These are phyloP conservation scores for Pachymerium ferrugineum DNA, from an alignment of 2,888 invertebrate species.

Conservation along the genomic window DNA sequence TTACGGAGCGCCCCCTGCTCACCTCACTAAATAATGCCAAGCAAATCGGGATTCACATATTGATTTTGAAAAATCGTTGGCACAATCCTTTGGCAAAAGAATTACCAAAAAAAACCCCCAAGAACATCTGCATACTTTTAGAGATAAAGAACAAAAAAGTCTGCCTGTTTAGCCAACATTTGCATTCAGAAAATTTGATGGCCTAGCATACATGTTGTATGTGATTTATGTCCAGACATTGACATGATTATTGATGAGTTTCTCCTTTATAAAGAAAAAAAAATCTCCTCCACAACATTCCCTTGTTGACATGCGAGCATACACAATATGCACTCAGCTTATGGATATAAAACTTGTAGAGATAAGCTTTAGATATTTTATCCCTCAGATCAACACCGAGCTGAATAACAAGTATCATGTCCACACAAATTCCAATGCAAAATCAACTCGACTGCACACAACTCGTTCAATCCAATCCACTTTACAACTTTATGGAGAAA, in stretches of 20 bases:
- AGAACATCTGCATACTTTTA: conserved; percentile 10
- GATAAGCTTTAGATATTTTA: conserved; percentile 18
- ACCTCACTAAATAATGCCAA: conserved; percentile 21
- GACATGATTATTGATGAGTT: conserved; percentile 27
- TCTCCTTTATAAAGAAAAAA: not conserved
- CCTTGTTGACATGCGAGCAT: conserved; percentile 15
- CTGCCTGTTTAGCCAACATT: not conserved
- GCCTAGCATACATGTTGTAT: conserved; percentile 9
- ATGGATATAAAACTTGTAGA: conserved; percentile 15
- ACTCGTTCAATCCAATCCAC: conserved; percentile 7
- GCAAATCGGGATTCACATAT: conserved; percentile 8
- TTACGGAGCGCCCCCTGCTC: not conserved
- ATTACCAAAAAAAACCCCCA: conserved; percentile 1
- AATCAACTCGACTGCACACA: not conserved
- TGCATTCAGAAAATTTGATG: conserved; percentile 21
- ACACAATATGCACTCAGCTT: conserved; percentile 18
- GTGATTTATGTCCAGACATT: conserved; percentile 30
- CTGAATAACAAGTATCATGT: conserved; percentile 21
- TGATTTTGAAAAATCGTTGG: conserved; percentile 21
- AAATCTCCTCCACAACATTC: not conserved
- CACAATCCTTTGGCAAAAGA: conserved; percentile 21
- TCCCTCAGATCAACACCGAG: conserved; percentile 8
- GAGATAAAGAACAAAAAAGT: conserved; percentile 9
- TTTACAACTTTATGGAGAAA: not conserved
- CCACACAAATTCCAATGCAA: conserved; percentile 18